Conservation (phyloP, 2,113 vertebrate species). For the Pteruthius melanotis region DNA sequence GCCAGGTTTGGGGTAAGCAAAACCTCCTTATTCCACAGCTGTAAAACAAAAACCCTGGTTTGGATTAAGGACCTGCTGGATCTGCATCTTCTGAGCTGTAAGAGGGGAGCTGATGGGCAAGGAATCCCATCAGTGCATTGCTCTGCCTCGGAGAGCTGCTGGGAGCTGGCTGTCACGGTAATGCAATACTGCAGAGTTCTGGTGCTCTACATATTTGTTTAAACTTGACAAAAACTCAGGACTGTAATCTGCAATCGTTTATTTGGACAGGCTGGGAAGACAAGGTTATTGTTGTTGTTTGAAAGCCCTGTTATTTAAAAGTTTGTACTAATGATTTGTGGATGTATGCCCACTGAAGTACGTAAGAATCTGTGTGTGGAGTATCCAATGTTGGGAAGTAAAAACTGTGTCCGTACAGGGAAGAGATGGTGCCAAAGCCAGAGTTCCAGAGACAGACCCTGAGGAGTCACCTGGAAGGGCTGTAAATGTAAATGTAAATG, state of each 20-base stretch:
- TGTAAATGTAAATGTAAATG: too few species aligned
- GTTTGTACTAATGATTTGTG: not conserved
- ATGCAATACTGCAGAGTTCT: not conserved
- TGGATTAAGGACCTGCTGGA: conserved; percentile 23
- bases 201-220: not conserved
- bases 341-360: not conserved
- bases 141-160: not conserved
- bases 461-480: not conserved
- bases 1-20: conserved; percentile 57
- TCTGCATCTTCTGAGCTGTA: conserved; percentile 2
- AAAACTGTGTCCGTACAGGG: not conserved
- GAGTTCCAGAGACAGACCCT: not conserved
- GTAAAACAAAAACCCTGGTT: conserved; percentile 54
- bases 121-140: accelerated
- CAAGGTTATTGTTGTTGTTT: not conserved
- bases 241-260: conserved; percentile 43
- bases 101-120: not conserved
- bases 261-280: conserved; percentile 17
- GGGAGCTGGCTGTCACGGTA: not conserved
- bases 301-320: not conserved
- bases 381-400: not conserved
- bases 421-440: not conserved
- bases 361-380: not conserved
- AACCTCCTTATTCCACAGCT: conserved; percentile 26
- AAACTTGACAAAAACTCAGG: conserved; percentile 25